phyloP scores from a whole-genome alignment of 2,888 invertebrate species.

The Ashinkailepas kermadecensis region DNA sequence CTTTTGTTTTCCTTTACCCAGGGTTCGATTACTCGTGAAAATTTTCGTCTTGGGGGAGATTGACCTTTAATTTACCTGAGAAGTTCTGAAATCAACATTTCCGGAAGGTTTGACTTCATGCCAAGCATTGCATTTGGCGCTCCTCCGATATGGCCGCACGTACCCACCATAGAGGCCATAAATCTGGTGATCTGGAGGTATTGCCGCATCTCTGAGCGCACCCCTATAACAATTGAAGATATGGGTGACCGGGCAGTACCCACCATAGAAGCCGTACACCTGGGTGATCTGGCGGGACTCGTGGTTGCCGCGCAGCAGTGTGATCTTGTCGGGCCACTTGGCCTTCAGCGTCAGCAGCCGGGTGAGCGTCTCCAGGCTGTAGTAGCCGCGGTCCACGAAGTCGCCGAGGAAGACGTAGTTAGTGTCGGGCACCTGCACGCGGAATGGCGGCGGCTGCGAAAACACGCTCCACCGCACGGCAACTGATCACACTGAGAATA shows the following conservation, averaged over 20 bases:
- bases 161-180: too few relatives aligned
- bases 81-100: conserved; percentile 63
- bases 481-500: too few relatives aligned
- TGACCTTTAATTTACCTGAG: too few relatives aligned
- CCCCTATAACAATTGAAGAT: too few relatives aligned
- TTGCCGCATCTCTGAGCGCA: background rate
- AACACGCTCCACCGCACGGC: too few relatives aligned
- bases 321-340: conserved; percentile 79
- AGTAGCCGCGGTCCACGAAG: conserved; percentile 94
- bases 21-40: too few relatives aligned
- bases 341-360: conserved; percentile 85
- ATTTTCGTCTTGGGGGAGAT: too few relatives aligned
- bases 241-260: conserved; percentile 33
- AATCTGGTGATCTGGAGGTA: too few relatives aligned
- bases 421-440: conserved; percentile 68
- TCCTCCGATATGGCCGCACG: background rate
- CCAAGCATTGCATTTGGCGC: conserved; percentile 48
- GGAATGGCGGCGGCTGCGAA: too few relatives aligned
- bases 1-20: too few relatives aligned
- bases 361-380: conserved; percentile 90
- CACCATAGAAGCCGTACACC: conserved; percentile 95
- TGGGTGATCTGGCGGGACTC: conserved; percentile 98
- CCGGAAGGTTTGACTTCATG: conserved; percentile 96
- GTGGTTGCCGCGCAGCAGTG: conserved; percentile 92
- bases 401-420: conserved; percentile 96